These are phyloP conservation scores for Lytechinus variegatus DNA, from an alignment of 35 echinoderm and acorn worm genomes.

Conservation along the genomic window DNA sequence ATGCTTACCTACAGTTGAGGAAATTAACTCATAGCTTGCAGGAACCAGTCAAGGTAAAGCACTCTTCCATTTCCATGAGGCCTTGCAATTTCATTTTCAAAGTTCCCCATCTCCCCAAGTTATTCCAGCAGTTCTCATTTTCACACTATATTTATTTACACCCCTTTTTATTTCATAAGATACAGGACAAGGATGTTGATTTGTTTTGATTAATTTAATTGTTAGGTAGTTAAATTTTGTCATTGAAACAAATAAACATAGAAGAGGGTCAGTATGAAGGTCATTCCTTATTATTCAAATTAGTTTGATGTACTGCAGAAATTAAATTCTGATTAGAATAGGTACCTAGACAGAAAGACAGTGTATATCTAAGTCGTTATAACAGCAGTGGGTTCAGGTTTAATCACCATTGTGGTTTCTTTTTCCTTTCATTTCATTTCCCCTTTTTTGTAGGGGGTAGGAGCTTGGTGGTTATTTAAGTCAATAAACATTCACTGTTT, in stretches of 20 bases:
- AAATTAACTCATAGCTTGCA: conserved; percentile 46
- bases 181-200: not conserved
- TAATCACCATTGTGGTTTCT: not conserved
- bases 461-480: no score
- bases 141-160: not conserved
- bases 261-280: not conserved
- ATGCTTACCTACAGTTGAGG: conserved; percentile 46
- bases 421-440: no score
- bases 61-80: conserved; percentile 33
- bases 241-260: not conserved
- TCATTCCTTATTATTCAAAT: not conserved
- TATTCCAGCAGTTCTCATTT: not conserved
- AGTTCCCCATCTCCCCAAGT: not conserved
- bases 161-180: not conserved
- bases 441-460: no score
- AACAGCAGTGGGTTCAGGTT: not conserved
- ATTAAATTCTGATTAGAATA: not conserved
- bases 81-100: conserved; percentile 23
- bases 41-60: conserved; percentile 45
- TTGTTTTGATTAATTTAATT: not conserved
- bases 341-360: not conserved
- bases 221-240: not conserved
- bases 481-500: no score
- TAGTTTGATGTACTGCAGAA: not conserved
- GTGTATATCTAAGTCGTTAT: not conserved